Evolutionary conservation across 2,888 invertebrate species (phyloP).

Genomic region (Apoda limacodes): DNA sequence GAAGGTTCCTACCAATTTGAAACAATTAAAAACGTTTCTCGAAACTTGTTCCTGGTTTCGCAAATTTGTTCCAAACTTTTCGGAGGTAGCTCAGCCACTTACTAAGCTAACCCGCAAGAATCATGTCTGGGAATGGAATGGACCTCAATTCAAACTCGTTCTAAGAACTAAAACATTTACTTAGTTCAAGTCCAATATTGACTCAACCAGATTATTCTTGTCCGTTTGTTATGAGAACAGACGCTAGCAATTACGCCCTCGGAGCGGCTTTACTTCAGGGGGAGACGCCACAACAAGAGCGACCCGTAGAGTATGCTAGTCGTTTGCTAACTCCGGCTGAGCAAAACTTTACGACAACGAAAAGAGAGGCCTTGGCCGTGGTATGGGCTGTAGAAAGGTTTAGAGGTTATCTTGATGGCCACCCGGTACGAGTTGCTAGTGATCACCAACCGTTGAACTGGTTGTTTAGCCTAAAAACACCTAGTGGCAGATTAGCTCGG

Average conservation of each 20-base stretch:
- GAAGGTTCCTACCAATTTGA: constrained; percentile 14
- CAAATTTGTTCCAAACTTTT: constrained; percentile 22
- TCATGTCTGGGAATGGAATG: constrained; percentile 23
- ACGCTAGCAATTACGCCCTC: constrained; percentile 27
- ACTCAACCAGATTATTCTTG: constrained; percentile 20
- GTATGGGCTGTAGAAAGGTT: constrained; percentile 22
- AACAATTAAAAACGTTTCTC: constrained; percentile 19
- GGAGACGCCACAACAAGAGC: constrained; percentile 17
- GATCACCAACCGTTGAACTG: constrained; percentile 50
- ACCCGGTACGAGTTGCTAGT: constrained; percentile 32
- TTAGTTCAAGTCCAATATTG: constrained; percentile 22
- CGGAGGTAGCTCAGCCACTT: constrained; percentile 24
- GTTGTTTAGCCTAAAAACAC: constrained; percentile 39
- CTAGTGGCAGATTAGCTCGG: constrained; percentile 37
- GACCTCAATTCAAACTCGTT: constrained; percentile 14
- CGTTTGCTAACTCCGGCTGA: constrained; percentile 25
- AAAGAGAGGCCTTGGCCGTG: constrained; percentile 31
- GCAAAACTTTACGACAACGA: constrained; percentile 37
- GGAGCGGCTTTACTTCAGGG: constrained; percentile 25
- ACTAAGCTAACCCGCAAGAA: constrained; percentile 25
- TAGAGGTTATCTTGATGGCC: constrained; percentile 28
- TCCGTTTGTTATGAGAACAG: constrained; percentile 27
- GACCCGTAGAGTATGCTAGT: constrained; percentile 22
- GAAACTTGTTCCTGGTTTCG: constrained; percentile 30
- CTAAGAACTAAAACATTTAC: constrained; percentile 12